Evolutionary conservation across 2,888 invertebrate species (phyloP).

Genomic region (Watsonalla binaria): DNA sequence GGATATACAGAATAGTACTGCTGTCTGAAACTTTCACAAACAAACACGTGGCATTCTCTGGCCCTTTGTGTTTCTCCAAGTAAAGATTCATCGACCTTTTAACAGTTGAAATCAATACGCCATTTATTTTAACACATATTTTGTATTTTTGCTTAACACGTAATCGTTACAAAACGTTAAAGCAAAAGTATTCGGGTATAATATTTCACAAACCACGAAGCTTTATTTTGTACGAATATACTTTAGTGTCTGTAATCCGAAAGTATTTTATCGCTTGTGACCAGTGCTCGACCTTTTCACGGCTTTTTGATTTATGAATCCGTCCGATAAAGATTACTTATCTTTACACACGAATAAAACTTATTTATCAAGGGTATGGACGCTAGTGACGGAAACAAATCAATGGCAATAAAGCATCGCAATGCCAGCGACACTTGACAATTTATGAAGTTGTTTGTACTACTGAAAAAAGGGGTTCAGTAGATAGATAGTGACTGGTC

Average conservation of each 20-base stretch:
- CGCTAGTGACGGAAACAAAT: slow-evolving; percentile 33
- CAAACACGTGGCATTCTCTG: too few species aligned
- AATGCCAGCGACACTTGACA: neutral
- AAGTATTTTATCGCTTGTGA: slow-evolving; percentile 33
- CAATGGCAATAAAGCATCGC: slow-evolving; percentile 23
- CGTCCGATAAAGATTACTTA: slow-evolving; percentile 61
- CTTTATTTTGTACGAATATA: slow-evolving; percentile 1
- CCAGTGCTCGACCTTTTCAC: slow-evolving; percentile 54
- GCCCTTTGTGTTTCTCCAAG: too few species aligned
- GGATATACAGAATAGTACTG: too few species aligned
- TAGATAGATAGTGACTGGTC: neutral
- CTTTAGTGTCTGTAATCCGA: slow-evolving; percentile 17
- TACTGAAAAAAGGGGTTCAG: too few species aligned
- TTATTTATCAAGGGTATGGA: slow-evolving; percentile 52
- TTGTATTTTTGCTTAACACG: neutral
- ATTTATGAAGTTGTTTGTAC: neutral
- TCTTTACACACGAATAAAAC: slow-evolving; percentile 53
- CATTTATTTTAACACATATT: too few species aligned
- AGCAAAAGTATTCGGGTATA: neutral
- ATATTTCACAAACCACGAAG: neutral
- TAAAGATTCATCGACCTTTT: too few species aligned
- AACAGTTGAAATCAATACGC: too few species aligned
- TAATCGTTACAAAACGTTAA: neutral
- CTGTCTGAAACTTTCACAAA: too few species aligned
- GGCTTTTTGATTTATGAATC: slow-evolving; percentile 67